Conservation (phyloP, 2,888 invertebrate genomes). For the Amphimallon solstitiale region DNA sequence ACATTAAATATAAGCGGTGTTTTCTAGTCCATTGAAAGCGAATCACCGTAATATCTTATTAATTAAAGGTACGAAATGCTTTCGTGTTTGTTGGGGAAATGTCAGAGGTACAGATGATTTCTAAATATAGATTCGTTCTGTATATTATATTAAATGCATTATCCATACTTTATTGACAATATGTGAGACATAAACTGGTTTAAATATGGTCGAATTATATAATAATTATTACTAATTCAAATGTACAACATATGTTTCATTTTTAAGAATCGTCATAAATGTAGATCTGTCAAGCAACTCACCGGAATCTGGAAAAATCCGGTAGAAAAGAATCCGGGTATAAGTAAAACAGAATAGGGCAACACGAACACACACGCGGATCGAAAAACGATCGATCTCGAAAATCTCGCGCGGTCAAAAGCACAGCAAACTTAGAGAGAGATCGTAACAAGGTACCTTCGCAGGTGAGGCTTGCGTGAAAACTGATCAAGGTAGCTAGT, state of each 20-base stretch:
- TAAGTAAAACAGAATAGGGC: slow-evolving; percentile 43
- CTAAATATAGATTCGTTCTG: not conserved
- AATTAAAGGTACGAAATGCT: slow-evolving; percentile 17
- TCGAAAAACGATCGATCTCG: slow-evolving; percentile 36
- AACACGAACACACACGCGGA: slow-evolving; percentile 48
- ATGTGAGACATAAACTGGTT: too few species aligned
- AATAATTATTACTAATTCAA: too few species aligned
- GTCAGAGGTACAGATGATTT: slow-evolving; percentile 34
- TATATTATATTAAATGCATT: not conserved
- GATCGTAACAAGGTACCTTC: slow-evolving; percentile 49
- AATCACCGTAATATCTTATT: not conserved
- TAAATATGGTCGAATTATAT: too few species aligned
- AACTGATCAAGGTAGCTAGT: slow-evolving; percentile 54
- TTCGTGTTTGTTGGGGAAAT: slow-evolving; percentile 28
- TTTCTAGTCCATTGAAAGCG: not conserved
- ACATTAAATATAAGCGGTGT: too few species aligned
- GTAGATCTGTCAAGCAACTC: slow-evolving; percentile 3
- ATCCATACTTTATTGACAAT: too few species aligned
- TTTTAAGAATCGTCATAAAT: too few species aligned
- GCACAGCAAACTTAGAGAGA: slow-evolving; percentile 44
- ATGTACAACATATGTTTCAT: too few species aligned
- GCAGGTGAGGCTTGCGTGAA: slow-evolving; percentile 56
- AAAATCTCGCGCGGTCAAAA: slow-evolving; percentile 39
- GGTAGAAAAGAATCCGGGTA: slow-evolving; percentile 27
- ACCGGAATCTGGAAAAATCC: slow-evolving; percentile 32